phyloP scores from a whole-genome alignment of 2,888 invertebrate species.

The Cantharis flavilabris region DNA sequence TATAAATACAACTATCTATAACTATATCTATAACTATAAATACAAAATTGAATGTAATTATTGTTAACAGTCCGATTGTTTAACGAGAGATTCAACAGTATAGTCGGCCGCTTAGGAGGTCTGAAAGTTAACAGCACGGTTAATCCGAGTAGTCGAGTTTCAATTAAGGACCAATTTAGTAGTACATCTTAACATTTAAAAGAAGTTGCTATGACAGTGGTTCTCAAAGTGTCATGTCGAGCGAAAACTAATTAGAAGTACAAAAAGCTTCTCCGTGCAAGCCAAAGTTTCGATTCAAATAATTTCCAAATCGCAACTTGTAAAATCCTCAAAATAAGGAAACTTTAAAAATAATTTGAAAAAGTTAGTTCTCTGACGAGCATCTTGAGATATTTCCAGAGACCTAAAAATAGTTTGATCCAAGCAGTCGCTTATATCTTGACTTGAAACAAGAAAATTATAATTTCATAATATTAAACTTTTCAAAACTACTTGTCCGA shows the following conservation, averaged over 20 bases:
- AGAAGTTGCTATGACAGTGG: background rate
- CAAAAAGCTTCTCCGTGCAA: background rate
- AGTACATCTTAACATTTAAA: background rate
- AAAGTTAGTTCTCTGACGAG: conserved; percentile 33
- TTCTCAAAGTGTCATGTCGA: background rate
- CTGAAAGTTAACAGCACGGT: background rate
- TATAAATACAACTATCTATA: conserved; percentile 53
- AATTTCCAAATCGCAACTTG: background rate
- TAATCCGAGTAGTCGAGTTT: background rate
- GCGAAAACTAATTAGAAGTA: background rate
- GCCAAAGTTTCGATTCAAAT: background rate
- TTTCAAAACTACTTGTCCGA: conserved; percentile 30
- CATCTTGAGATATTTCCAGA: conserved; percentile 53
- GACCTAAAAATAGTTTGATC: conserved; percentile 49
- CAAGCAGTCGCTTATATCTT: conserved; percentile 44
- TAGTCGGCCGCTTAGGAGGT: background rate
- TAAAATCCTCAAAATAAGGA: background rate
- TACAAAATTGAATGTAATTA: background rate
- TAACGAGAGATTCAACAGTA: background rate
- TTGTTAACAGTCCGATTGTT: no score
- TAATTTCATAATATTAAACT: conserved; percentile 48
- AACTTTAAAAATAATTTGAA: background rate
- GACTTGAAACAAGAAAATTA: conserved; percentile 50
- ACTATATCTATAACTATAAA: no score
- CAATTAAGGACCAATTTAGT: background rate